Base-by-base conservation (phyloP, 2,113 vertebrate genomes). In the Capra hircus region DNA sequence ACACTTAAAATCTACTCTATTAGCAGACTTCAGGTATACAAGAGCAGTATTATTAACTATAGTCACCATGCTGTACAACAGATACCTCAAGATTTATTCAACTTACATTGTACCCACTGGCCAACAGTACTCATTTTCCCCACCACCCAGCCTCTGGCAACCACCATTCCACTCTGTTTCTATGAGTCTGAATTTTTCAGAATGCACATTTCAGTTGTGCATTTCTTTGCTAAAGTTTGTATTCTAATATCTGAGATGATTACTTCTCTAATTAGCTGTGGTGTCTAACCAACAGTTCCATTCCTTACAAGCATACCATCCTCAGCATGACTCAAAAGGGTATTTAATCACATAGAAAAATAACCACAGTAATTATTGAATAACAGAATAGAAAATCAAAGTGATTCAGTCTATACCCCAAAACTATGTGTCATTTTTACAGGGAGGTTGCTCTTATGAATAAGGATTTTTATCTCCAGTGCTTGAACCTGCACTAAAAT, bases 381-480 rank as follows among this genome's bases (percentile, higher is more conserved):
- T 36, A 53, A n/a, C 27, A 62, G 52, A 48, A 78, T 17, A 52
- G 88, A 96, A 96, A 84, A 84, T 48, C 88, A 94, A 48, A 94
- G 21, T 77, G 27, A 1, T 52, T 92, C 40, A 25, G 48, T 90
- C 45, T 48, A 52, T 93, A 87, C 53, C 53, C 27, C 36, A 90
- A 82, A 94, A 7, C 19, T 89, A 33, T 15, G 23, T 28, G 16
- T 33, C 16, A 12, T 48, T 59, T 50, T 81, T 82, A 33, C 23
- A 81, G 48, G 50, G 28, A 87, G 25, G 94, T 27, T 43, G 17
- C 25, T 88, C 86, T 93, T 83, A 83, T 25, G 86, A 91, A 83
- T n/a, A 60, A 78, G 4, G 2, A n/a, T 7, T 86, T 95, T 92
- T 71, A 67, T 74, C 80, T 94, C 77, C 36, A 48, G 5, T 74